Percentiles rank a stretch among this genome's conserved stretches.
Conservation (phyloP, 2,888 invertebrate species). For the Acrobasis consociella region DNA sequence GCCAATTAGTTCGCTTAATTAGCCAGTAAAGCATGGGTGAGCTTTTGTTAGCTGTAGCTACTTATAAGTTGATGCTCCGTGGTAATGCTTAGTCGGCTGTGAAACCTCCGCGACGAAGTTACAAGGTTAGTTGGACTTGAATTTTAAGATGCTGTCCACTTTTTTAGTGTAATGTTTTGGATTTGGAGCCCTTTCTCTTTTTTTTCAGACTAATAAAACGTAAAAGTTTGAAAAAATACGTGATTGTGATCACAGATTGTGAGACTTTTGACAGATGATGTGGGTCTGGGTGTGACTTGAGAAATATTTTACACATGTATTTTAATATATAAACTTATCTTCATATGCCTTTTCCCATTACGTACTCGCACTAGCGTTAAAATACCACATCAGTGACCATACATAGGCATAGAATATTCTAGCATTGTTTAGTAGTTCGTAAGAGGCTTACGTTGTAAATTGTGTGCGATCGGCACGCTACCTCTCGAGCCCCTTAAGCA, state of each 20-base stretch:
- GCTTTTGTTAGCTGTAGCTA: conserved; percentile 22
- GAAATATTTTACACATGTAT: no score
- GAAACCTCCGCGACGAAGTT: neutral
- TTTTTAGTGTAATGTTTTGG: no score
- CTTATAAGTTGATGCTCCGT: conserved; percentile 6
- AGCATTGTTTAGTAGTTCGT: conserved; percentile 2
- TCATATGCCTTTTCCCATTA: no score
- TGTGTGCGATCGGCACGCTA: conserved; percentile 1
- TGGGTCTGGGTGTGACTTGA: no score
- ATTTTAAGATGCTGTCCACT: neutral
- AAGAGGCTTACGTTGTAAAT: conserved; percentile 8
- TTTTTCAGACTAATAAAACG: no score
- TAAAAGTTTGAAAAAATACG: no score
- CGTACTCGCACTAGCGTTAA: no score
- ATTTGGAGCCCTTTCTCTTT: no score
- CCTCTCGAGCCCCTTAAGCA: neutral
- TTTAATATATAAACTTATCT: no score
- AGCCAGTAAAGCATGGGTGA: conserved; percentile 34
- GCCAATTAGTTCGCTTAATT: conserved; percentile 44
- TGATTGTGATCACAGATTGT: no score
- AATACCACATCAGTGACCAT: neutral
- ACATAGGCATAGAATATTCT: conserved; percentile 1
- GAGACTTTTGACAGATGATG: no score
- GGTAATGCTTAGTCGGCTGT: conserved; percentile 4
- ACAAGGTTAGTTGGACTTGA: neutral